phyloP scores from a whole-genome alignment of 2,113 vertebrate species.

The Oenanthe oenanthe region DNA sequence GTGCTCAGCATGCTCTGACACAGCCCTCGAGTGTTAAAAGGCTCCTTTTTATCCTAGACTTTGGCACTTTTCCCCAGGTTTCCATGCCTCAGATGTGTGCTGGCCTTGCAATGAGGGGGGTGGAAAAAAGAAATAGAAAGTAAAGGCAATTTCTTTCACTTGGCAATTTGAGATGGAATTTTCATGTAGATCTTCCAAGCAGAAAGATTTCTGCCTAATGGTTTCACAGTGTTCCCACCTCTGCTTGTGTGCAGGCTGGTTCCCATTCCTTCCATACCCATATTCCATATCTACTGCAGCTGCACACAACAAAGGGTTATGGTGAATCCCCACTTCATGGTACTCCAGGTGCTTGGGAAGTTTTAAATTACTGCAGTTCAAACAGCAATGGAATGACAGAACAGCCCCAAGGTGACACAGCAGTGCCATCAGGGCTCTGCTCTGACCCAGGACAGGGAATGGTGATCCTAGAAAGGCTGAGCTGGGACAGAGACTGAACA shows the following conservation, averaged over 20 bases:
- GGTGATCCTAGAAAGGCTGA: no score
- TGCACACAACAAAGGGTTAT: rapidly evolving
- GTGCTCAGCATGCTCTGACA: background rate
- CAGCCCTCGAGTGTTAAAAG: background rate
- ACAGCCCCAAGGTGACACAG: rapidly evolving
- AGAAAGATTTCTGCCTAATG: background rate
- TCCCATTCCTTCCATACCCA: background rate
- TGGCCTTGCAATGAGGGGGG: background rate
- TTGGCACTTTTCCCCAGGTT: background rate
- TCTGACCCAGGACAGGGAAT: background rate
- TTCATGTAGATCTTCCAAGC: background rate
- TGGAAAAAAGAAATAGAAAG: background rate
- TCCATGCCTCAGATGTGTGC: background rate
- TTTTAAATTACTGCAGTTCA: background rate
- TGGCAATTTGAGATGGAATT: background rate
- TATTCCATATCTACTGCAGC: background rate
- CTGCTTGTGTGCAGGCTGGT: background rate
- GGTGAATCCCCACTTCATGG: background rate
- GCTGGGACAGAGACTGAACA: no score
- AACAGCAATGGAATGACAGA: background rate
- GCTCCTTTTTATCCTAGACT: background rate
- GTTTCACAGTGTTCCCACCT: background rate
- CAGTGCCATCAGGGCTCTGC: background rate
- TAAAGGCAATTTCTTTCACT: background rate
- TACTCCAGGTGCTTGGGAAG: background rate